Evolutionary conservation across 2,888 invertebrate genomes (phyloP).

Genomic region (Globia sparganii): DNA sequence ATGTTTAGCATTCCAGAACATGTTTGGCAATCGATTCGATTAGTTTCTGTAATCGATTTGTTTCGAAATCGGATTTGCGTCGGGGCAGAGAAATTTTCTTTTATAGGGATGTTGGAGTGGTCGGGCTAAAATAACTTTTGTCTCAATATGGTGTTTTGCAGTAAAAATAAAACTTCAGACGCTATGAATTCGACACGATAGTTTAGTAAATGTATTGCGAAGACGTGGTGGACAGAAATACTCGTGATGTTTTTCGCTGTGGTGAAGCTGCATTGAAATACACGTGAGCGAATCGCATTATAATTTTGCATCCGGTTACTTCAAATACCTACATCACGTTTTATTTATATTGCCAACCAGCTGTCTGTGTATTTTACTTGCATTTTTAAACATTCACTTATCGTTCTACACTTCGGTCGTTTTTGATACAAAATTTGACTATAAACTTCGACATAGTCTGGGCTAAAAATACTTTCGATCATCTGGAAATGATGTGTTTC

Average conservation of each 20-base stretch:
- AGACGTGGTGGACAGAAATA: constrained; percentile 58
- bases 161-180: constrained; percentile 64
- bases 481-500: not conserved
- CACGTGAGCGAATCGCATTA: constrained; percentile 50
- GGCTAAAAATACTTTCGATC: constrained; percentile 19
- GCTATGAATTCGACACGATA: constrained; percentile 63
- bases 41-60: constrained; percentile 47
- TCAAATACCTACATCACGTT: constrained; percentile 48
- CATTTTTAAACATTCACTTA: constrained; percentile 35
- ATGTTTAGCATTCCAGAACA: constrained; percentile 41
- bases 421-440: constrained; percentile 6
- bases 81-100: constrained; percentile 36
- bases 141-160: constrained; percentile 48
- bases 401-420: constrained; percentile 6
- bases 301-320: constrained; percentile 55
- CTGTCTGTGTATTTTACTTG: constrained; percentile 33
- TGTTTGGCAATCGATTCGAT: constrained; percentile 43
- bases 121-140: constrained; percentile 47
- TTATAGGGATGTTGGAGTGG: constrained; percentile 31
- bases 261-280: constrained; percentile 46
- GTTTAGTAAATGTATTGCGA: constrained; percentile 58
- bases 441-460: constrained; percentile 11
- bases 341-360: constrained; percentile 45
- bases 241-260: constrained; percentile 51
- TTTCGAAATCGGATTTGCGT: constrained; percentile 34